phyloP scores from a whole-genome alignment of 2,888 invertebrate genomes.

The Caprella mutica region DNA sequence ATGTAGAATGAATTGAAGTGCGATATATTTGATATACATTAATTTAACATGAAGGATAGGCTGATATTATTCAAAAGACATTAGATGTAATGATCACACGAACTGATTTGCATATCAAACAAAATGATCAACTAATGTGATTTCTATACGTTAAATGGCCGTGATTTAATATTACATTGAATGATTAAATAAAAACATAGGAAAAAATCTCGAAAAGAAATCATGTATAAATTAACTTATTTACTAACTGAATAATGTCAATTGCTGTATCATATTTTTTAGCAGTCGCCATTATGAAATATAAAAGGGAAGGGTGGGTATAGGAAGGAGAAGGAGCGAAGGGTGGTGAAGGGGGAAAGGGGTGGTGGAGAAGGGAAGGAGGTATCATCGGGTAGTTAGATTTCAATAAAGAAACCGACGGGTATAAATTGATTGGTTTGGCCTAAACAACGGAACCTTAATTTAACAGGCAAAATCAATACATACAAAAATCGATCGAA shows the following conservation, averaged over 20 bases:
- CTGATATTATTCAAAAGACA: no score
- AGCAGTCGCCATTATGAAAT: not conserved
- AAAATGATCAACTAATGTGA: no score
- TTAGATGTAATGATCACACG: no score
- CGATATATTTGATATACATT: no score
- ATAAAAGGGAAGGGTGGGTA: not conserved
- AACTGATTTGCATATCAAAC: no score
- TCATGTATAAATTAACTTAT: not conserved
- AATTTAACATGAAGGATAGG: no score
- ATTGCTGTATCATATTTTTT: not conserved
- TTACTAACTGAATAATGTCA: not conserved
- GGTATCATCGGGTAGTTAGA: no score
- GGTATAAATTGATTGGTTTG: constrained; percentile 10
- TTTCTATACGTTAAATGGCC: no score
- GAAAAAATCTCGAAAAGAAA: not conserved
- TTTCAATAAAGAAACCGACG: constrained; percentile 6
- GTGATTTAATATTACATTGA: not conserved
- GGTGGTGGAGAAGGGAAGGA: not conserved
- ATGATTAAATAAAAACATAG: not conserved
- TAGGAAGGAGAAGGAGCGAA: not conserved
- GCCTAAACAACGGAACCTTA: no score
- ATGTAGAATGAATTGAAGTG: no score
- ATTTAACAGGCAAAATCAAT: not conserved
- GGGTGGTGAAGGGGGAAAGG: not conserved
- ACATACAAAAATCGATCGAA: not conserved